Base-by-base conservation (phyloP, 2,888 invertebrate species). In the Tachina lurida region DNA sequence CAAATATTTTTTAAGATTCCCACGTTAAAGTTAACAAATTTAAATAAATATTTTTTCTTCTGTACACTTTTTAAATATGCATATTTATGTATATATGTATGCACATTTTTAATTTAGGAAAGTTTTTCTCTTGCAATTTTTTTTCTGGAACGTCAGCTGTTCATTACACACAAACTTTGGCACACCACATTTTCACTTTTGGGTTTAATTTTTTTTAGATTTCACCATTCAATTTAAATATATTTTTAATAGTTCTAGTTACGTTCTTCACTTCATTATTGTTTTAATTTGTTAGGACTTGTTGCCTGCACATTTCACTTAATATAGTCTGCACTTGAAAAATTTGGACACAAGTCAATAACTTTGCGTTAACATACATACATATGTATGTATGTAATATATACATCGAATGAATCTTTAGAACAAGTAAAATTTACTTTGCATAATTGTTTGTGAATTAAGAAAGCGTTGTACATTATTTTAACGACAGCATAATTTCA, bases 291-390 rank as follows among this genome's bases (percentile, higher is more conserved):
- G 13, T 3, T 58, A 49, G 39, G 74, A 78, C 83, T 84, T 84
- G 83, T 78, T 84, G 83, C 73, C 77, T 45, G 41, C 3, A 22
- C 8, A 0, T 52, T 52, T 62, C 60, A 39, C 13, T 39, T 17
- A 76, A 43, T 41, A 17, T 67, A 10, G 15, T 5, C 19, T 31
- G n/a, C 56, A 77, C 71, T 84, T 67, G 83, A 41, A 41, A 78
- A 78, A 77, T 73, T 67, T 77, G 67, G 71, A 43, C 67, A 76
- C n/a, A 76, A 82, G 70, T 70, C 43, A 70, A 56, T 49, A 74
- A 52, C 43, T 67, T 74, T 22, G n/a, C 22, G 19, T 31, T 5
- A n/a, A n/a, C n/a, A n/a, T n/a, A n/a, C n/a, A n/a, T 31, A 31
- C 31, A 31, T 31, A 31, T 7, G 31, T 47, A 10, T 49, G 49